Evolutionary conservation across 2,888 invertebrate genomes (phyloP), one percentile per base, ranked within the genome.

Genomic region (Latrodectus elegans): DNA sequence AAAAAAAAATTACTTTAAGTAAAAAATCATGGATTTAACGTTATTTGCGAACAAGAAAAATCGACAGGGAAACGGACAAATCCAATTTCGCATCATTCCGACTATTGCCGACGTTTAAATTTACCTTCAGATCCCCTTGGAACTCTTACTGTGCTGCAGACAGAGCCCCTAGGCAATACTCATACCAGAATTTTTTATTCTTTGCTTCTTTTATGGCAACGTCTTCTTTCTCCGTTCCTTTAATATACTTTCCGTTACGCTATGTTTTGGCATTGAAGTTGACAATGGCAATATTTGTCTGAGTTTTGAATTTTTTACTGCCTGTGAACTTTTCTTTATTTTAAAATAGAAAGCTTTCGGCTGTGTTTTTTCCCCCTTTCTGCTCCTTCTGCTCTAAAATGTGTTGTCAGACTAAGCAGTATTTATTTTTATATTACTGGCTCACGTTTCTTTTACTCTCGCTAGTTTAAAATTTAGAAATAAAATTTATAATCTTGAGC

Each of bases 211-310:
- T 60, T 60, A 12, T 60, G 12, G 60, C 14, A 60, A 11, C n/a
- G 60, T 60, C n/a, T 60, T 60, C 60, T 60, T 60, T 60, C 14
- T 60, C 60, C 6, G 60, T 11, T 60, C 60, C 60, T 60, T 60
- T 60, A 60, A 60, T 60, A n/a, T 60, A n/a, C 60, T 60, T 38
- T 60, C 60, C 60, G 8, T 60, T 60, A 60, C n/a, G 60, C 10
- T 60, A 60, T 60, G n/a, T n/a, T 60, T 60, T 60, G 60, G n/a
- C 60, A n/a, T 60, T 12, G 60, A 60, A 60, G 60, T 60, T 60
- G 60, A 60, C 60, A 15, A n/a, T 15, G 60, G 60, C 60, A 60
- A 60, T 60, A 60, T 60, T 60, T 60, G 60, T 60, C 60, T n/a
- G 60, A 60, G 60, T 60, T 60, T 60, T 60, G 60, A 60, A 60